Percentiles rank a stretch among this genome's conserved stretches.
These are phyloP conservation scores for Cantharis nigra DNA, from an alignment of 2,888 invertebrate genomes.

Conservation along the genomic window DNA sequence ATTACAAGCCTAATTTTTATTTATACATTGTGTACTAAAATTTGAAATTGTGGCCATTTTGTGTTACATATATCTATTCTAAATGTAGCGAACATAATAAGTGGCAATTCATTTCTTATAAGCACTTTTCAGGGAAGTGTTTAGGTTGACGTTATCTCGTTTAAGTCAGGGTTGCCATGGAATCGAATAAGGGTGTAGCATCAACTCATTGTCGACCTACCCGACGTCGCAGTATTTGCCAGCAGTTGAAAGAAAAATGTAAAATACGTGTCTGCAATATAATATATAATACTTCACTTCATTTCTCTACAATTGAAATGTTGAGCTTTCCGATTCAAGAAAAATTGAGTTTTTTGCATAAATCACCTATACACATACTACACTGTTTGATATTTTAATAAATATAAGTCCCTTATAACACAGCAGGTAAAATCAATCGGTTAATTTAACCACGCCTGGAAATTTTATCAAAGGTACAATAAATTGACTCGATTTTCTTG, in stretches of 20 bases:
- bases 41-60: slow-evolving; percentile 7
- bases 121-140: slow-evolving; percentile 21
- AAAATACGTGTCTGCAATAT: slow-evolving; percentile 19
- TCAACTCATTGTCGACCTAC: slow-evolving; percentile 28
- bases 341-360: slow-evolving; percentile 13
- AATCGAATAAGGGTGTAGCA: slow-evolving; percentile 39
- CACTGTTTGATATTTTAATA: background rate
- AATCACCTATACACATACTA: background rate
- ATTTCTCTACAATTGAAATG: slow-evolving; percentile 17
- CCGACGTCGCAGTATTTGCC: slow-evolving; percentile 10
- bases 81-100: slow-evolving; percentile 29
- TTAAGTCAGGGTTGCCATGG: slow-evolving; percentile 44
- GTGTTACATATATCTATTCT: slow-evolving; percentile 9
- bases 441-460: background rate
- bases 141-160: slow-evolving; percentile 40
- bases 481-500: background rate
- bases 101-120: slow-evolving; percentile 31
- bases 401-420: background rate
- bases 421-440: background rate
- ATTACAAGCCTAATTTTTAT: slow-evolving; percentile 5
- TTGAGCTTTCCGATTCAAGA: slow-evolving; percentile 8
- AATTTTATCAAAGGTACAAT: background rate
- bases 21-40: slow-evolving; percentile 9
- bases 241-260: slow-evolving; percentile 11
- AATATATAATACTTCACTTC: background rate